These are phyloP conservation scores for Nomada hirtipes DNA, from an alignment of 2,888 invertebrate genomes.

Conservation along the genomic window DNA sequence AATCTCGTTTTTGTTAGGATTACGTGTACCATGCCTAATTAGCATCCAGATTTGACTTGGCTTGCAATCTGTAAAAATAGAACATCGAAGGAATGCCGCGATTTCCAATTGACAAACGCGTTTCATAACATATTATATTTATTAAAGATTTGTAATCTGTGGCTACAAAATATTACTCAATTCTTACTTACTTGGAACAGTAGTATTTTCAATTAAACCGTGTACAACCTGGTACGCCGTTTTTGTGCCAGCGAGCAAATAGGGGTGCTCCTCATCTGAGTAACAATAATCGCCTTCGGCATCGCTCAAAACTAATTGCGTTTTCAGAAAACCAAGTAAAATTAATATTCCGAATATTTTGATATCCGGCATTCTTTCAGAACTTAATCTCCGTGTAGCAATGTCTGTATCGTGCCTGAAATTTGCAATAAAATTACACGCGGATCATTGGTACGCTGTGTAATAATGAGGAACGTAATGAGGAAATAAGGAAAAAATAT, in stretches of 20 bases:
- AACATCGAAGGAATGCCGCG: too few species aligned
- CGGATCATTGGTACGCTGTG: background rate
- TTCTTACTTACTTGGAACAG: slow-evolving; percentile 36
- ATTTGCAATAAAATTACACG: background rate
- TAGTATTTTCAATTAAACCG: slow-evolving; percentile 72
- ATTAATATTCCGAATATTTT: slow-evolving; percentile 30
- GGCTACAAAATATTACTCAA: background rate
- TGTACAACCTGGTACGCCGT: slow-evolving; percentile 90
- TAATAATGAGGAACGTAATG: background rate
- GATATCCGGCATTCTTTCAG: slow-evolving; percentile 1
- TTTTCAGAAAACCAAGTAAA: background rate
- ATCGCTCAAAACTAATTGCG: slow-evolving; percentile 13
- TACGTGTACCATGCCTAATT: slow-evolving; percentile 89
- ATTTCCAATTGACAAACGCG: background rate
- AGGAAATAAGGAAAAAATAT: background rate
- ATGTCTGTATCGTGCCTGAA: background rate
- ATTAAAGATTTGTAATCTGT: background rate
- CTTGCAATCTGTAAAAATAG: slow-evolving; percentile 86
- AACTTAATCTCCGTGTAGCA: background rate
- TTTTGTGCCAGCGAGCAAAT: slow-evolving; percentile 89
- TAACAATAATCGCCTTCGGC: slow-evolving; percentile 85
- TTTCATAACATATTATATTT: background rate
- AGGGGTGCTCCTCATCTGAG: slow-evolving; percentile 87
- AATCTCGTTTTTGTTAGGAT: slow-evolving; percentile 87
- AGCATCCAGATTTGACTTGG: slow-evolving; percentile 91